Evolutionary conservation across 2,113 vertebrate genomes (phyloP).

Genomic region (Megalops atlanticus): DNA sequence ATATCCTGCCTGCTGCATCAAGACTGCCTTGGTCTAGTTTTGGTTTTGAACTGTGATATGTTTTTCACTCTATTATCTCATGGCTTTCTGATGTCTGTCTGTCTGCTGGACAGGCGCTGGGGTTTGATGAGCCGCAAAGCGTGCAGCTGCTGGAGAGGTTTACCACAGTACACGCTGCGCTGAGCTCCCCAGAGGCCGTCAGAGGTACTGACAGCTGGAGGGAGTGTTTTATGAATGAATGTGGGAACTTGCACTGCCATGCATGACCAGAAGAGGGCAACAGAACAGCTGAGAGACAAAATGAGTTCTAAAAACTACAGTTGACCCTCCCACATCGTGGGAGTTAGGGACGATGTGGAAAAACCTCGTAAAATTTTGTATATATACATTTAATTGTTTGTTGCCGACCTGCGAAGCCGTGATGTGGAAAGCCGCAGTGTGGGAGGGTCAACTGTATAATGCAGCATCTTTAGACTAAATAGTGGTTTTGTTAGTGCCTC

Average conservation of each 20-base stretch:
- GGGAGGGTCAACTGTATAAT: no score
- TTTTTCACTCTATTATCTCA: not conserved
- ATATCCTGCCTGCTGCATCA: no score
- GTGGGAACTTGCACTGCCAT: not conserved
- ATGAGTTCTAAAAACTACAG: no score
- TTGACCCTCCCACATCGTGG: no score
- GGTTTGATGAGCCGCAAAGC: conserved; percentile 73
- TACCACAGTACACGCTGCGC: conserved; percentile 67
- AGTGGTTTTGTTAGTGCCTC: not conserved
- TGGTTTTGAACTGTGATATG: not conserved
- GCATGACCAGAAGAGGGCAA: not conserved
- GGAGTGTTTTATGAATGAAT: not conserved
- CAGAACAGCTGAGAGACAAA: not conserved
- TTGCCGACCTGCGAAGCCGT: no score
- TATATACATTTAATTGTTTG: no score
- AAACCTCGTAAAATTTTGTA: no score
- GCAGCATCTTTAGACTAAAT: not conserved
- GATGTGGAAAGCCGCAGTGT: no score
- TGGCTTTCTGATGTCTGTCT: not conserved
- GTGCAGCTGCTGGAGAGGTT: conserved; percentile 66
- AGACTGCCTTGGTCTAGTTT: no score
- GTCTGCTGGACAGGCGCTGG: conserved; percentile 61
- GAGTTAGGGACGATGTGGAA: no score
- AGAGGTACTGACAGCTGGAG: conserved; percentile 45
- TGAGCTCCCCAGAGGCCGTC: conserved; percentile 57